Evolutionary conservation across 2,113 vertebrate genomes (phyloP).

Genomic region (Pyrgilauda ruficollis): DNA sequence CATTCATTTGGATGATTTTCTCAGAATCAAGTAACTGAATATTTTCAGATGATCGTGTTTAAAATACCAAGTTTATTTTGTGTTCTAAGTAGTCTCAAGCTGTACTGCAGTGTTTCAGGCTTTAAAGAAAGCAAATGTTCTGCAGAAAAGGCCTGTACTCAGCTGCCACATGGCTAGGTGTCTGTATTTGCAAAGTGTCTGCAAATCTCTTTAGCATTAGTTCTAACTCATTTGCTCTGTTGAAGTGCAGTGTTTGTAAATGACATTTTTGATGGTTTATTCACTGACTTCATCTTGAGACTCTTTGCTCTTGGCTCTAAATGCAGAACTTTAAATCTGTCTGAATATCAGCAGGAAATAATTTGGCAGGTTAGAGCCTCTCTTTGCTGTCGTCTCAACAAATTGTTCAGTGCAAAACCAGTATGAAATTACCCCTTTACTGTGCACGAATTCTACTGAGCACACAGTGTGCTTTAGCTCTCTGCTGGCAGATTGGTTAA

Average conservation of each 20-base stretch:
- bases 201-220: not conserved
- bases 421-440: not conserved
- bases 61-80: not conserved
- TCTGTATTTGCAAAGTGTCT: not conserved
- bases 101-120: not conserved
- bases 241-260: slow-evolving; percentile 10
- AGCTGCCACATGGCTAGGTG: not conserved
- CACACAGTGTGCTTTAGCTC: slow-evolving; percentile 18
- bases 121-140: not conserved
- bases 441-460: not conserved
- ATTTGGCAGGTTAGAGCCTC: slow-evolving; percentile 11
- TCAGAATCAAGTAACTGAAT: not conserved
- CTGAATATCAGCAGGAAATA: not conserved
- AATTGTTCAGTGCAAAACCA: not conserved
- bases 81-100: not conserved
- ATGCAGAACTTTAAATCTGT: not conserved
- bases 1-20: not conserved
- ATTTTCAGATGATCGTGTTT: not conserved
- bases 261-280: not conserved
- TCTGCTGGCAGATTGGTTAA: slow-evolving; percentile 34
- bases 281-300: slow-evolving; percentile 19
- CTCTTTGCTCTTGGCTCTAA: slow-evolving; percentile 1
- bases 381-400: not conserved
- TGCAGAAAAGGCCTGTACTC: not conserved
- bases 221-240: not conserved